Evolutionary conservation across 2,113 vertebrate species (phyloP), one percentile per base, ranked within the genome.

Genomic region (Datnioides undecimradiatus): DNA sequence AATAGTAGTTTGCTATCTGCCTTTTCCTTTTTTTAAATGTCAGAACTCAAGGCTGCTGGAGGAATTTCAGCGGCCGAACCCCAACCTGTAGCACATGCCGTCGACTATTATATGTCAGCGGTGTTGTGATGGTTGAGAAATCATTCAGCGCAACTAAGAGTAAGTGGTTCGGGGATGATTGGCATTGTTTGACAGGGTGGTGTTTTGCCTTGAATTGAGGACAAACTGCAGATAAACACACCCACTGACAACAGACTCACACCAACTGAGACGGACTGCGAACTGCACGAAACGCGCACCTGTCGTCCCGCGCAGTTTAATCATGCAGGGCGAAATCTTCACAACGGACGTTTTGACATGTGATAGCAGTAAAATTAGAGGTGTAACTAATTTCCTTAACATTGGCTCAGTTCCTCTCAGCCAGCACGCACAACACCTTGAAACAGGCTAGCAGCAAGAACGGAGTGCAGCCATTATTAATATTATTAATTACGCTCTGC

Each of bases 1-100:
- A 83, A 65, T 77, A 74, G 72, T 60, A 58, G 48, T 40, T 63
- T 52, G 48, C 55, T 36, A 29, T 81, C 46, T 81, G 36, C 80
- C 57, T 41, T 69, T 82, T 43, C 17, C 57, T 59, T 31, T 60
- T 76, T 86, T 76, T 45, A 87, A 90, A 88, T 85, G 87, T 85
- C 85, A 85, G 41, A 83, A 74, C 62, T 79, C 48, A 76, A 43
- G 17, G 38, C 70, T 63, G 33, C 63, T 45, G 45, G 23, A 41
- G 21, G 59, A 64, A 40, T 58, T 75, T 41, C 43, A 51, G 58
- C 46, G 38, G 31, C n/a, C n/a, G 27, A 59, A 51, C 9, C 9
- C 31, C 46, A 58, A 45, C 23, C 36, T 66, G 62, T 29, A 17
- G 40, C 12, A 2, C 7, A 38, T 17, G 70, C 17, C 31, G 13